A percentile compares a stretch with the other conserved stretches of the same genome.
Conservation (phyloP, 92 coral and sea anemone genomes). For the Palythoa caribaeorum region DNA sequence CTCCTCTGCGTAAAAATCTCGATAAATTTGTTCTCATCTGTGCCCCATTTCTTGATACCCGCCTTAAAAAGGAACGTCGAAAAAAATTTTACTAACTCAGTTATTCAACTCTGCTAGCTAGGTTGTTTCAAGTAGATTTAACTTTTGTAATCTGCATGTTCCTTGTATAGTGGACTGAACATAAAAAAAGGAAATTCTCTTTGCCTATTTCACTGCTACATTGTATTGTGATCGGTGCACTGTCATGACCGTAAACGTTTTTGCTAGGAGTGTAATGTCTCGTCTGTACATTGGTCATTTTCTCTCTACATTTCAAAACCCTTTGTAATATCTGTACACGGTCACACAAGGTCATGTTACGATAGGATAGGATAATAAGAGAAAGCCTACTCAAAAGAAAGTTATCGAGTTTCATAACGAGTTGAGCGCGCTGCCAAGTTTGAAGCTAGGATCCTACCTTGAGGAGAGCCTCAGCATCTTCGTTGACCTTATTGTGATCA, state of each 20-base stretch:
- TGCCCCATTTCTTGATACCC: conserved; percentile 81
- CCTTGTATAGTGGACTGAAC: background rate
- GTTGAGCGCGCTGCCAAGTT: background rate
- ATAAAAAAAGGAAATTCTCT: too few species aligned
- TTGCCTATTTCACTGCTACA: too few species aligned
- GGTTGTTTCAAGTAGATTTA: background rate
- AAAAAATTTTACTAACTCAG: background rate
- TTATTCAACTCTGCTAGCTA: background rate
- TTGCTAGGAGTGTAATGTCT: too few species aligned
- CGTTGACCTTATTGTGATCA: conserved; percentile 31
- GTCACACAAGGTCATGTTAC: too few species aligned
- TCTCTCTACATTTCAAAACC: too few species aligned
- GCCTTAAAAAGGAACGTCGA: conserved; percentile 46
- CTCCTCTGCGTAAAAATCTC: conserved; percentile 71
- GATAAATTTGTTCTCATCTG: conserved; percentile 79
- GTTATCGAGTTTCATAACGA: background rate
- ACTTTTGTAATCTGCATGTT: background rate
- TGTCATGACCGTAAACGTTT: too few species aligned
- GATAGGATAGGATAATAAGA: too few species aligned
- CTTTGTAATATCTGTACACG: too few species aligned
- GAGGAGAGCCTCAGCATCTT: conserved; percentile 65
- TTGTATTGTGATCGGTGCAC: too few species aligned
- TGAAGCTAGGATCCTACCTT: conserved; percentile 13
- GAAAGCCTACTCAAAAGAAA: background rate
- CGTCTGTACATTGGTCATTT: too few species aligned